Base-by-base conservation (phyloP, 2,113 vertebrate species). In the Misgurnus mizolepis region DNA sequence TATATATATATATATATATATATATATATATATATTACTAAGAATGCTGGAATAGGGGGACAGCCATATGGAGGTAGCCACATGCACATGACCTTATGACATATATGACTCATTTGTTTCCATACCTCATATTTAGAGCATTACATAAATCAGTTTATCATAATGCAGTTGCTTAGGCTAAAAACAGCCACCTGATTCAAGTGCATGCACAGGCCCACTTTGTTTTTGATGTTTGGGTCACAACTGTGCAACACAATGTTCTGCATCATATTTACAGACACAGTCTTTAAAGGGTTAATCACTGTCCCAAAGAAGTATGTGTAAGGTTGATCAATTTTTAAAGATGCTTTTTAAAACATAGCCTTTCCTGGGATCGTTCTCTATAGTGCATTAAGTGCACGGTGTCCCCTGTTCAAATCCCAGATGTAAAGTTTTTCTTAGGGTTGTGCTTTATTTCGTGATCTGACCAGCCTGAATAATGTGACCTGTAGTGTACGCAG, bases 291-390 rank as follows among this genome's bases (percentile, higher is more conserved):
- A 58, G 7, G 18, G 18, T 62, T n/a, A 73, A 15, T 41, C 55
- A 7, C 11, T 61, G 8, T 43, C 71, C 71, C 56, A 27, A 15
- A n/a, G 43, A 43, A 64, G 70, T 4, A 15, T 69, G 45, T 56
- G 18, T 8, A 74, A 58, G 61, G 55, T 11, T 7, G 14, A 45
- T 61, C 4, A 6, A 74, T 45, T 76, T 75, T 49, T 64, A 64
- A 64, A 76, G 73, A 64, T 49, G 58, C 58, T 62, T 75, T 75
- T 64, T 64, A 49, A 22, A 7, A 11, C 6, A 61, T 61, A 62
- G 2, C 49, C 15, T 34, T 39, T 60, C 43, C 10, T 15, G 10
- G 55, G 69, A 9, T 62, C 12, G 61, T 47, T 45, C 7, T n/a
- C 4, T 61, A 3, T 14, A 74, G 22, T 27, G 39, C 18, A 62